phyloP scores from a whole-genome alignment of 2,113 vertebrate species.

The Arothron firmamentum region DNA sequence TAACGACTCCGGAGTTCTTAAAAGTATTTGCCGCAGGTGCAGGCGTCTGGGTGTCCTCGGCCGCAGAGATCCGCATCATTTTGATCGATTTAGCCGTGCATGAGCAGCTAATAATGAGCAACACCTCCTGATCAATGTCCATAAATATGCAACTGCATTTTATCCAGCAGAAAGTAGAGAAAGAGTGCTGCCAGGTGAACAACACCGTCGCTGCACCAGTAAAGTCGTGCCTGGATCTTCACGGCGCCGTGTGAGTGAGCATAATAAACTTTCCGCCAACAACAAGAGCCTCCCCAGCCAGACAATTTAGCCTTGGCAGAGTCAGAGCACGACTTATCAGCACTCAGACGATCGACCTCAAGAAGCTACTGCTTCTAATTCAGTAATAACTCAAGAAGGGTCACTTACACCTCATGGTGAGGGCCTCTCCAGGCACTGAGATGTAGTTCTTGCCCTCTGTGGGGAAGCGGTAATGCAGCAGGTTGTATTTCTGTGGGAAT shows the following conservation, averaged over 20 bases:
- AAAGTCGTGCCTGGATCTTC: constrained; percentile 59
- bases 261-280: constrained; percentile 51
- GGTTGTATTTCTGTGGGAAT: constrained; percentile 72
- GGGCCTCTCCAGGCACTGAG: constrained; percentile 86
- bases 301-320: constrained; percentile 56
- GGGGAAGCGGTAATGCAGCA: constrained; percentile 86
- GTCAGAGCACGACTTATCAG: constrained; percentile 36
- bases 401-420: constrained; percentile 80
- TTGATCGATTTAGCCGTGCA: too few relatives aligned
- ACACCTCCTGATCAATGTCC: too few relatives aligned
- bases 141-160: constrained; percentile 25
- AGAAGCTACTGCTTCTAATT: constrained; percentile 24
- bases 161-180: constrained; percentile 56
- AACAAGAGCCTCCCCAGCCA: constrained; percentile 51
- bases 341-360: constrained; percentile 29
- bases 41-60: too few relatives aligned
- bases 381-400: background rate
- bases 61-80: too few relatives aligned
- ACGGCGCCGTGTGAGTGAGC: background rate
- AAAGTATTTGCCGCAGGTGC: too few relatives aligned
- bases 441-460: constrained; percentile 84
- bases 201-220: constrained; percentile 57
- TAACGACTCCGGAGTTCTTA: too few relatives aligned
- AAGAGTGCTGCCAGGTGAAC: constrained; percentile 36
- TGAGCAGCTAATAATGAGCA: constrained; percentile 45